Evolutionary conservation across 2,113 vertebrate species (phyloP), one percentile per base, ranked within the genome.

Genomic region (Tetrao urogallus): DNA sequence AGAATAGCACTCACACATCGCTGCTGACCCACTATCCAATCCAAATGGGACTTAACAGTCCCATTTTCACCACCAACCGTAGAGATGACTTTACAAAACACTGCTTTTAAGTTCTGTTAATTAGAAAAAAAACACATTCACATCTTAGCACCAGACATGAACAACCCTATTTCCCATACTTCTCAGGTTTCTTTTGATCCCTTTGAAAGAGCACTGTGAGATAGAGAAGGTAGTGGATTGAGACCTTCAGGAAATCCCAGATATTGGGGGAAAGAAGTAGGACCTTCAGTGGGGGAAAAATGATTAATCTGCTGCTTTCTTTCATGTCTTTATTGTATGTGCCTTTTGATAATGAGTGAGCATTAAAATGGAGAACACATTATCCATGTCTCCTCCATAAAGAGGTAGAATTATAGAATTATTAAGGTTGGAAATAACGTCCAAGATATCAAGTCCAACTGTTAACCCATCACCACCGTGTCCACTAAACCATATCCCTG

Each of bases 131-230:
- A 34, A 40, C 40, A 48, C 10, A 0, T 2, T 32, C 1, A 3
- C 18, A n/a, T 36, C 32, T 66, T 61, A 87, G 25, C 1, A 1
- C 3, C 47, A 71, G n/a, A 30, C 8, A 14, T 0, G 2, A 58
- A 47, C 47, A 58, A 30, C 28, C 0, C 0, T 47, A 28, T 70
- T 76, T 45, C 25, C 69, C 0, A 0, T 19, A 30, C 1, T 0
- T 61, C 24, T n/a, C 34, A 76, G 12, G 15, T 66, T 70, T 66
- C 16, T 38, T 66, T 48, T 28, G 14, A 32, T 40, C 17, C 8
- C 81, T 69, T 67, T 56, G 30, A 54, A 84, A 52, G 28, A 69
- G 10, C 16, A 34, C 32, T 56, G 12, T 45, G 28, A 78, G 42
- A 19, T 47, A 22, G 5, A 82, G 12, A 5, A 20, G 14, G 36